Evolutionary conservation across 2,113 vertebrate species (phyloP).

Genomic region (Cynopterus brachyotis): DNA sequence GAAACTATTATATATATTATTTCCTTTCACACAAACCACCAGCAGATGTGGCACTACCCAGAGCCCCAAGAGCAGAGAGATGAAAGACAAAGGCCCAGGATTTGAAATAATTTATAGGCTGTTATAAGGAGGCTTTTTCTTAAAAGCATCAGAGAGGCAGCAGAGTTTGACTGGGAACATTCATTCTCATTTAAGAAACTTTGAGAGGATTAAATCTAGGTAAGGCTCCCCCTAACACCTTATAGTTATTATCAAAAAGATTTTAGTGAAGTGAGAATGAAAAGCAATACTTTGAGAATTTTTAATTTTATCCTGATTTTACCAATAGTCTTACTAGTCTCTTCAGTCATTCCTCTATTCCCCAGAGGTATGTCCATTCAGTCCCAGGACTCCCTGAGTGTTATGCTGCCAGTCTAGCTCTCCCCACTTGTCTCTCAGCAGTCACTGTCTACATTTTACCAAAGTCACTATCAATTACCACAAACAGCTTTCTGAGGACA

Average conservation of each 20-base stretch:
- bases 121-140: not conserved
- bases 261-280: not conserved
- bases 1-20: constrained; percentile 71
- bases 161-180: not conserved
- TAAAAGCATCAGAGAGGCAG: not conserved
- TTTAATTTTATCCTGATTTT: not conserved
- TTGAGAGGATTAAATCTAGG: not conserved
- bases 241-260: not conserved
- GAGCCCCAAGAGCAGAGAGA: constrained; percentile 48
- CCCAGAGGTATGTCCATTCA: not conserved
- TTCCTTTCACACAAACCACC: constrained; percentile 74
- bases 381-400: not conserved
- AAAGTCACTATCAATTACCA: constrained; percentile 36
- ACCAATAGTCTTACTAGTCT: not conserved
- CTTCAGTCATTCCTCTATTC: not conserved
- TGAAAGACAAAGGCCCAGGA: constrained; percentile 54
- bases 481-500: constrained; percentile 59
- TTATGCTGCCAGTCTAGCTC: not conserved
- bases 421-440: not conserved
- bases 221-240: not conserved
- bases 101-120: not conserved
- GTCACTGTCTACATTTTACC: not conserved
- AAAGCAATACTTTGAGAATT: not conserved
- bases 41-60: constrained; percentile 64
- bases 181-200: not conserved